Conservation (phyloP, 2,797 vertebrate genomes). For the Squalus acanthias region DNA sequence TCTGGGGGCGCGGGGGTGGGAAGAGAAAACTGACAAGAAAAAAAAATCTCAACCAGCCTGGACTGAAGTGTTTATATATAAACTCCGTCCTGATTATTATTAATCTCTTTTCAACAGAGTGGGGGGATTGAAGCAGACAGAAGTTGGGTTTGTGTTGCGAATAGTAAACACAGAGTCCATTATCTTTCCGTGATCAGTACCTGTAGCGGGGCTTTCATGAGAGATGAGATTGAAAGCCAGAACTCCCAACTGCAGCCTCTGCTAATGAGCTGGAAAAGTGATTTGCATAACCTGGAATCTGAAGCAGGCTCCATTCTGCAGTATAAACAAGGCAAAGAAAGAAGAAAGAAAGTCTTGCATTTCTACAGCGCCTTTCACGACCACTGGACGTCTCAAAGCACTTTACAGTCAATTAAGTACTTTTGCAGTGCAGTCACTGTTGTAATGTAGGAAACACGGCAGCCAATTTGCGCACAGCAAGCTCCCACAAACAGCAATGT, state of each 20-base stretch:
- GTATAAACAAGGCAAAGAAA: background rate
- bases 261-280: background rate
- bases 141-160: background rate
- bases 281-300: background rate
- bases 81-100: background rate
- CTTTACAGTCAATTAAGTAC: too few relatives aligned
- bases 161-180: constrained; percentile 8
- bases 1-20: background rate
- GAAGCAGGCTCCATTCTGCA: background rate
- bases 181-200: background rate
- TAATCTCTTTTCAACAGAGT: background rate
- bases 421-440: too few relatives aligned
- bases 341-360: too few relatives aligned
- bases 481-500: too few relatives aligned
- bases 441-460: too few relatives aligned
- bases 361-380: too few relatives aligned
- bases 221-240: background rate
- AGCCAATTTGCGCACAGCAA: too few relatives aligned
- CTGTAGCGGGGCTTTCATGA: background rate
- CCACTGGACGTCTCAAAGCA: too few relatives aligned
- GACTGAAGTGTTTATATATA: background rate
- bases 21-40: background rate
- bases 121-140: background rate
- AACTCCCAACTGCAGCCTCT: background rate
- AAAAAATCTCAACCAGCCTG: background rate